Evolutionary conservation across 1,140 invertebrate species (phyloP).

Genomic region (Anthonomus grandis): DNA sequence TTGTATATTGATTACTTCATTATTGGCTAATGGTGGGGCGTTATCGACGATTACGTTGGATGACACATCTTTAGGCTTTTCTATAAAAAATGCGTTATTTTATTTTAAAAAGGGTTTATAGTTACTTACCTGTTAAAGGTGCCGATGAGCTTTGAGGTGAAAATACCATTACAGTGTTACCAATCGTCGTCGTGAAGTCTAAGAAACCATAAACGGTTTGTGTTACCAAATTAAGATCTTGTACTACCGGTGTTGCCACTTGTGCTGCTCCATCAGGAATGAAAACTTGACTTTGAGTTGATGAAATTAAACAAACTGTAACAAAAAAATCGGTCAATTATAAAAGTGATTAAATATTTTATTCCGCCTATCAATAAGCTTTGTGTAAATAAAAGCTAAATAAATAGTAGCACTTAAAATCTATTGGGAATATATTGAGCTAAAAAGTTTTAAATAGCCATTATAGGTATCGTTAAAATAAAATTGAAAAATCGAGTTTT

Average conservation of each 20-base stretch:
- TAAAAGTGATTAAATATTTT: too few relatives aligned
- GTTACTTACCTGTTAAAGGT: constrained; percentile 14
- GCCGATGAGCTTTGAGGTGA: constrained; percentile 67
- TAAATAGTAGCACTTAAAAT: too few relatives aligned
- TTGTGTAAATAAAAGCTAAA: too few relatives aligned
- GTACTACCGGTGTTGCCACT: constrained; percentile 21
- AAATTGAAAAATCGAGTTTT: constrained; percentile 1
- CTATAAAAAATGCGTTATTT: constrained; percentile 8
- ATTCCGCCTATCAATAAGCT: too few relatives aligned
- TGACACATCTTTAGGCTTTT: constrained; percentile 30
- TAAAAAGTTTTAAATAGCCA: too few relatives aligned
- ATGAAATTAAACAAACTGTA: constrained; percentile 23
- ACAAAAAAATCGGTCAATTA: too few relatives aligned
- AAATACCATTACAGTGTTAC: constrained; percentile 86
- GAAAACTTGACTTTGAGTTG: constrained; percentile 40
- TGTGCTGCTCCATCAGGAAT: constrained; percentile 27
- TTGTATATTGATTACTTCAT: constrained; percentile 52
- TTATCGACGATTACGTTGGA: constrained; percentile 56
- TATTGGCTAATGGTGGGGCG: constrained; percentile 48
- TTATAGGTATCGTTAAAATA: too few relatives aligned
- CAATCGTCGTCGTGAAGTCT: constrained; percentile 85
- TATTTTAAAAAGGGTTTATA: background rate
- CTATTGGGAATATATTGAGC: too few relatives aligned
- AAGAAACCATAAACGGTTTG: constrained; percentile 88
- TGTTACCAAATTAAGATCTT: constrained; percentile 50